A percentile compares a stretch with the other conserved stretches of the same genome.
Conservation (phyloP, 2,113 vertebrate species). For the Brachypteracias leptosomus region DNA sequence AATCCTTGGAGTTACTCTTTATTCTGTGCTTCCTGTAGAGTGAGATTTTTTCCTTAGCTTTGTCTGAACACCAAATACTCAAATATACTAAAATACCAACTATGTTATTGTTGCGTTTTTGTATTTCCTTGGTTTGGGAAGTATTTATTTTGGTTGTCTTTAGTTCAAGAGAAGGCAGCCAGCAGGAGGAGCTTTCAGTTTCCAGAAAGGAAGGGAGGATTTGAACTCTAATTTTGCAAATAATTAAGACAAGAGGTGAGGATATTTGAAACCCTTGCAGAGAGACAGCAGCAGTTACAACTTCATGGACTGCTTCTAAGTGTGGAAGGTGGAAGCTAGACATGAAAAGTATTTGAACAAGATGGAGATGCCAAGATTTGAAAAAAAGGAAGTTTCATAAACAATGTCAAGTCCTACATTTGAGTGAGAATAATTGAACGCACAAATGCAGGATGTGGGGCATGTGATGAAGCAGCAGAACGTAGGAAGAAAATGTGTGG, state of each 20-base stretch:
- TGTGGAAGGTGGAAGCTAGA: background rate
- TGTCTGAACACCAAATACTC: background rate
- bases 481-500: background rate
- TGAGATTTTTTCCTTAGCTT: background rate
- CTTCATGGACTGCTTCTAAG: fast-evolving
- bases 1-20: background rate
- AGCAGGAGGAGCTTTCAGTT: constrained; percentile 42
- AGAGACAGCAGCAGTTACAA: background rate
- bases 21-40: background rate
- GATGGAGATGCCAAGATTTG: background rate
- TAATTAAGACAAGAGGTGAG: background rate
- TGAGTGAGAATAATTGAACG: background rate
- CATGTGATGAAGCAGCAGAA: background rate
- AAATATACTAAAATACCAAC: background rate
- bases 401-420: fast-evolving
- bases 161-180: background rate
- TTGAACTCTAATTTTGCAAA: background rate
- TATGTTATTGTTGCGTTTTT: background rate
- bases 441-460: background rate
- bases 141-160: background rate
- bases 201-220: background rate
- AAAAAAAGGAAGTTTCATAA: background rate
- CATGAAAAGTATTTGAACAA: background rate
- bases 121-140: background rate
- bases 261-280: background rate